These are phyloP conservation scores for Lithophane socia DNA, from an alignment of 2,888 invertebrate genomes.

Conservation along the genomic window DNA sequence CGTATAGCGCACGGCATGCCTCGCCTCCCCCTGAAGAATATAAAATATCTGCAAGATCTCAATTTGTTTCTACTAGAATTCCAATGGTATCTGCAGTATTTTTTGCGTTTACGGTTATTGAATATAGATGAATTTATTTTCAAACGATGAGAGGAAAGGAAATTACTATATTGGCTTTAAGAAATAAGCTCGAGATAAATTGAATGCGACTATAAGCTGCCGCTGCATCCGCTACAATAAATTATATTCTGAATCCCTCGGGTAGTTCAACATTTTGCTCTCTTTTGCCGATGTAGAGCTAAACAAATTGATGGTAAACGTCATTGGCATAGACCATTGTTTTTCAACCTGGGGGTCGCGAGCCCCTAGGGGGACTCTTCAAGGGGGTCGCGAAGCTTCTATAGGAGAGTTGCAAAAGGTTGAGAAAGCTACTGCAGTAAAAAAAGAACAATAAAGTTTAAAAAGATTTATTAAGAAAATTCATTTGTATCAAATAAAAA, in stretches of 20 bases:
- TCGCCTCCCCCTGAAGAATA: constrained; percentile 69
- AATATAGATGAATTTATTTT: constrained; percentile 31
- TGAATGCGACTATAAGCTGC: constrained; percentile 1
- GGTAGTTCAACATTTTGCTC: constrained; percentile 15
- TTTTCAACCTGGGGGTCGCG: too few species aligned
- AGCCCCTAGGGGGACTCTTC: too few species aligned
- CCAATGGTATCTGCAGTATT: constrained; percentile 60
- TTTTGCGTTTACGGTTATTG: constrained; percentile 37
- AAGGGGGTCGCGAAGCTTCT: too few species aligned
- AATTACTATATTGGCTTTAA: constrained; percentile 10
- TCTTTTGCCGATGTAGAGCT: constrained; percentile 5
- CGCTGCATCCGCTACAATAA: constrained; percentile 16
- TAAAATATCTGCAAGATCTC: constrained; percentile 76
- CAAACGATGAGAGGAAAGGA: constrained; percentile 14
- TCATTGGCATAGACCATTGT: background rate
- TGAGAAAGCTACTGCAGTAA: too few species aligned
- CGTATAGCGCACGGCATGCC: constrained; percentile 54
- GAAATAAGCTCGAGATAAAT: constrained; percentile 38
- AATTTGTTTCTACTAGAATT: constrained; percentile 70
- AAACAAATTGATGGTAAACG: constrained; percentile 26
- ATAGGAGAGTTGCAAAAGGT: too few species aligned
- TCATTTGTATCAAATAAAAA: too few species aligned
- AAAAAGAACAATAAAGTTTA: too few species aligned
- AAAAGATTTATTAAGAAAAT: too few species aligned
- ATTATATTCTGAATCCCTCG: constrained; percentile 17